Percentiles rank a stretch among this genome's conserved stretches.
Conservation (phyloP, 2,113 vertebrate genomes). For the Butorides virescens region DNA sequence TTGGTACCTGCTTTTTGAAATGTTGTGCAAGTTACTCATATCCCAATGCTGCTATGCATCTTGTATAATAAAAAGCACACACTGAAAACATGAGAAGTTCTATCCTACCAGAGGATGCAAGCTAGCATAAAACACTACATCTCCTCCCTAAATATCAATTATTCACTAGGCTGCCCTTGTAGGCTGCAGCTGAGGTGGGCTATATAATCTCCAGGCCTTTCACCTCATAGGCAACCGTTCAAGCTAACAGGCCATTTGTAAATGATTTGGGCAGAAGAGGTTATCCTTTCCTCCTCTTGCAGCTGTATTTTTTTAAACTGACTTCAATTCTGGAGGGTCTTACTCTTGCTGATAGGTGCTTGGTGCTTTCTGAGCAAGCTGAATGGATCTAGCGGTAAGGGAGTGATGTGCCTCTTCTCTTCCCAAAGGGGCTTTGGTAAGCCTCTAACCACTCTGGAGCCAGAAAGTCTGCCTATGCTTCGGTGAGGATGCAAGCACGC, state of each 20-base stretch:
- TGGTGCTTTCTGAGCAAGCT: neutral
- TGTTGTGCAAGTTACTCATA: neutral
- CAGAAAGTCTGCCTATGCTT: neutral
- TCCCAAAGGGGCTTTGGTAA: neutral
- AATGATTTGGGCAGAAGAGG: neutral
- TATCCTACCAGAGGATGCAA: neutral
- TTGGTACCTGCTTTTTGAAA: neutral
- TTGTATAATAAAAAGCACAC: neutral
- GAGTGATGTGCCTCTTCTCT: accelerated
- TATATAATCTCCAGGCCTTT: neutral
- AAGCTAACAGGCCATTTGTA: neutral
- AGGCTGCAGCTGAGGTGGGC: neutral
- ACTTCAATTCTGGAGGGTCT: neutral
- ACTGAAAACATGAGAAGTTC: neutral
- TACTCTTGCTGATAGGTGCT: neutral
- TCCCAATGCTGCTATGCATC: neutral
- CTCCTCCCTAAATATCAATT: neutral
- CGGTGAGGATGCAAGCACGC: neutral
- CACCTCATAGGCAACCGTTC: neutral
- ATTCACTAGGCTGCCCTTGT: neutral
- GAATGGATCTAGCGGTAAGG: neutral
- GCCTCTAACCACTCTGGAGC: neutral
- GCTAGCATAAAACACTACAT: neutral
- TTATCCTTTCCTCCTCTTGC: neutral
- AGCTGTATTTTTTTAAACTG: neutral